Evolutionary conservation across 2,113 vertebrate species (phyloP).

Genomic region (Lampris incognitus): DNA sequence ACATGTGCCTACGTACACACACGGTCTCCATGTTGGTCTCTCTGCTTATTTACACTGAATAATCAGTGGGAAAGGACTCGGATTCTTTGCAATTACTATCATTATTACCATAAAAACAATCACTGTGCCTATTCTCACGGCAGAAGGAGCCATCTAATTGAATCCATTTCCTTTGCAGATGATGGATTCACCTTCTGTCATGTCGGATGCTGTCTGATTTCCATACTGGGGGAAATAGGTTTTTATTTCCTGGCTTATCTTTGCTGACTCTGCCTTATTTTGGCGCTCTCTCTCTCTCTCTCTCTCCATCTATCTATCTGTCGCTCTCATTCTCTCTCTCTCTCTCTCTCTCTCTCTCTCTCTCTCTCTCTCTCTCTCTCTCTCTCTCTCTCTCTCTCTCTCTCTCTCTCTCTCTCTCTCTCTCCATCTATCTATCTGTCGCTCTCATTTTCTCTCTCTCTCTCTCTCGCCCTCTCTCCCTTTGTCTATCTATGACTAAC

Average conservation of each 20-base stretch:
- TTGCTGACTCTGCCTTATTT: constrained; percentile 62
- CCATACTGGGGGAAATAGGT: constrained; percentile 65
- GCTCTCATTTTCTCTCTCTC: background rate
- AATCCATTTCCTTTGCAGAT: constrained; percentile 77
- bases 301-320: constrained; percentile 18
- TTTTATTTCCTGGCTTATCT: constrained; percentile 75
- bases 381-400: constrained; percentile 22
- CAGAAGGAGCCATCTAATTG: constrained; percentile 73
- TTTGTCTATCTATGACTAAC: constrained; percentile 43
- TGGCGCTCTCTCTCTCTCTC: constrained; percentile 31
- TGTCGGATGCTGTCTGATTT: constrained; percentile 76
- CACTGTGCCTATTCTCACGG: constrained; percentile 55
- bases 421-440: constrained; percentile 22
- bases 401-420: constrained; percentile 30
- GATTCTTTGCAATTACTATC: constrained; percentile 55
- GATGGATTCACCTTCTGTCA: constrained; percentile 77
- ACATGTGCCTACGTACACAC: background rate
- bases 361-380: constrained; percentile 34
- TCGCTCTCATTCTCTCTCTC: constrained; percentile 1
- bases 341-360: constrained; percentile 7
- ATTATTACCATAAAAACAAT: constrained; percentile 78
- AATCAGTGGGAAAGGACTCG: constrained; percentile 57
- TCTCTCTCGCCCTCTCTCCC: constrained; percentile 11
- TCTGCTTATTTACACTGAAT: constrained; percentile 62
- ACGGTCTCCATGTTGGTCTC: constrained; percentile 16